Evolutionary conservation across 2,888 invertebrate species (phyloP).

Genomic region (Adela reaumurella): DNA sequence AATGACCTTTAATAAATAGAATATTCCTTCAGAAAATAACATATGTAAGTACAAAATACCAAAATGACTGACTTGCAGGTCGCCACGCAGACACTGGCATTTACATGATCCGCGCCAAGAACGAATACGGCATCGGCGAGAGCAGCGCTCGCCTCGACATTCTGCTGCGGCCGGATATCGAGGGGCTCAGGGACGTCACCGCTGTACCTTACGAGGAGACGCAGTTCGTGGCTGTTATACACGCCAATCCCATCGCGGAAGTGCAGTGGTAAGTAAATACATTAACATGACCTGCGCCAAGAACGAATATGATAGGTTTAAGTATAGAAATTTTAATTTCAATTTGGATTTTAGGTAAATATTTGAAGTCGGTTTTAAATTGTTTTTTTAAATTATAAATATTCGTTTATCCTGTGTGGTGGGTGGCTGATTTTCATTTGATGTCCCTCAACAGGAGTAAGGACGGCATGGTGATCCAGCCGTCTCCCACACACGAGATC

Average conservation of each 20-base stretch:
- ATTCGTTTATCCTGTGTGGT: too few species aligned
- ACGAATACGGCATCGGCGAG: constrained; percentile 75
- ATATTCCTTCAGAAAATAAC: too few species aligned
- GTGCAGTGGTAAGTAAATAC: constrained; percentile 66
- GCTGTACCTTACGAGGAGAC: constrained; percentile 75
- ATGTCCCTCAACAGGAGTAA: constrained; percentile 57
- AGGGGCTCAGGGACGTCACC: constrained; percentile 68
- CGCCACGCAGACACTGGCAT: constrained; percentile 76
- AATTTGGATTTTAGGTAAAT: too few species aligned
- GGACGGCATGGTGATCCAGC: constrained; percentile 60
- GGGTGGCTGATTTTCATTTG: too few species aligned
- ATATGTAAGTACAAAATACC: too few species aligned
- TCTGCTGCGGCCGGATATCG: constrained; percentile 73
- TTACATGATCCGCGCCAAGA: constrained; percentile 76
- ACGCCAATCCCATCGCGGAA: constrained; percentile 86
- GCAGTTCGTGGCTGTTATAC: constrained; percentile 75
- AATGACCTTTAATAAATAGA: too few species aligned
- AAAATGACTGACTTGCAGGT: constrained; percentile 26
- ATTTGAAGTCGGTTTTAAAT: too few species aligned
- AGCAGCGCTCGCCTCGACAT: constrained; percentile 75
- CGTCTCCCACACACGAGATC: constrained; percentile 55
- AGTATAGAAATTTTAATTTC: too few species aligned
- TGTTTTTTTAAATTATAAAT: too few species aligned
- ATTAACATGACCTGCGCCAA: too few species aligned
- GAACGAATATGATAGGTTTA: too few species aligned